Conservation (phyloP, 2,113 vertebrate species). For the Pteruthius melanotis region DNA sequence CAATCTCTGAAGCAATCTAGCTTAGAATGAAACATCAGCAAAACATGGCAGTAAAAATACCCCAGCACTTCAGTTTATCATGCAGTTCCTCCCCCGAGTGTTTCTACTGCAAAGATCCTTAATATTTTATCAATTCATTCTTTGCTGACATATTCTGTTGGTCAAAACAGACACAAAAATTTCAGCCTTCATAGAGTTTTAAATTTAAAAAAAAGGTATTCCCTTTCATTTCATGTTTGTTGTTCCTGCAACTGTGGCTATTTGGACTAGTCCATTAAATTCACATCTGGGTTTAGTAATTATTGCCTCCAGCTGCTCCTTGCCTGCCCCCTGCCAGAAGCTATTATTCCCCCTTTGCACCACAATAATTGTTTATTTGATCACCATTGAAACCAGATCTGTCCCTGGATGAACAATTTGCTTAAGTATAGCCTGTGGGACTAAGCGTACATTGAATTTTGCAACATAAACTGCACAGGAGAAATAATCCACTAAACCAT, state of each 20-base stretch:
- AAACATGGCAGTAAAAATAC: neutral
- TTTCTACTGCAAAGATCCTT: neutral
- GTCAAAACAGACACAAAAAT: neutral
- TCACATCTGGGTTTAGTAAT: conserved; percentile 34
- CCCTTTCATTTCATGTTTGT: neutral
- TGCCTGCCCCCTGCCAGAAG: conserved; percentile 34
- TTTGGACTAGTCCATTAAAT: conserved; percentile 3
- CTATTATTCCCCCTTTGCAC: conserved; percentile 1
- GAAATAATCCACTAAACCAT: neutral
- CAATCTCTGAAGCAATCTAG: neutral
- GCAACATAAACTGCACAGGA: neutral
- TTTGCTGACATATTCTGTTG: neutral
- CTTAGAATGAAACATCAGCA: neutral
- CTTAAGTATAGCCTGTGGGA: neutral
- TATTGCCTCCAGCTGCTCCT: conserved; percentile 46
- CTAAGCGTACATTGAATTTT: neutral
- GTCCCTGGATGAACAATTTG: neutral
- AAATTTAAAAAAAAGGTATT: neutral
- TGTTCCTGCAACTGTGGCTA: neutral
- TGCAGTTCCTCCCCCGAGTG: neutral
- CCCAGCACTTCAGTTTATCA: neutral
- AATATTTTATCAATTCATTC: neutral
- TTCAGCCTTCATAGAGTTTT: neutral
- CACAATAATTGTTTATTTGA: conserved; percentile 43
- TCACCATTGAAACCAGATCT: conserved; percentile 4